phyloP scores from a whole-genome alignment of 1,140 invertebrate species.

The Hetaerina americana region DNA sequence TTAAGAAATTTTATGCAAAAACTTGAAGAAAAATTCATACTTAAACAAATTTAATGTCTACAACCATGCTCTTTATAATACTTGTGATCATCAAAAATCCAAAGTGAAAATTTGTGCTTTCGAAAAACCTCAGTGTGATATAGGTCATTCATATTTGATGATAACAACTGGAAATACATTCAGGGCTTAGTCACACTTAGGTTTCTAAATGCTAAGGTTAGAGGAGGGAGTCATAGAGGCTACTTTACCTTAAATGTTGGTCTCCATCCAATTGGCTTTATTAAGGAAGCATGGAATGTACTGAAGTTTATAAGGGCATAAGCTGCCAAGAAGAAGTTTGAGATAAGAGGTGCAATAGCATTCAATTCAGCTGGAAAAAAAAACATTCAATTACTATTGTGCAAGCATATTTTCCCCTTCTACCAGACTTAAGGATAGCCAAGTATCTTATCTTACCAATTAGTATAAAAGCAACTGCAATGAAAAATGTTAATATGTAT shows the following conservation, averaged over 20 bases:
- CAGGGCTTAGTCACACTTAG: no score
- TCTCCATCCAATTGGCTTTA: constrained; percentile 74
- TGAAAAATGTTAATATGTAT: constrained; percentile 82
- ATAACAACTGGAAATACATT: no score
- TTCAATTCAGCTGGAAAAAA: constrained; percentile 68
- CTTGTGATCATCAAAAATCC: no score
- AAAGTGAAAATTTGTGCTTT: background rate
- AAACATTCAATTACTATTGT: constrained; percentile 6
- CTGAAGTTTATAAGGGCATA: constrained; percentile 96
- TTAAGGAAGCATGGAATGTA: constrained; percentile 87
- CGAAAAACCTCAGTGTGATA: background rate
- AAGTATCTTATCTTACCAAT: no score
- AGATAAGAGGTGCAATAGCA: constrained; percentile 89
- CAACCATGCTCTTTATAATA: no score
- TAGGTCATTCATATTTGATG: background rate
- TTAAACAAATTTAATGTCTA: no score
- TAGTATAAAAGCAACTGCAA: constrained; percentile 73
- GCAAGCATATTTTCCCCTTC: no score
- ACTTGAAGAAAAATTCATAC: no score
- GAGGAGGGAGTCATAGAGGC: no score
- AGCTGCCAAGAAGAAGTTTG: constrained; percentile 95
- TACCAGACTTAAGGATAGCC: no score
- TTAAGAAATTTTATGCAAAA: no score
- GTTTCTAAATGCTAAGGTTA: no score
- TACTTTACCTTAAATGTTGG: constrained; percentile 65